Conservation (phyloP, 2,888 invertebrate species). For the Rhogogaster chlorosoma region DNA sequence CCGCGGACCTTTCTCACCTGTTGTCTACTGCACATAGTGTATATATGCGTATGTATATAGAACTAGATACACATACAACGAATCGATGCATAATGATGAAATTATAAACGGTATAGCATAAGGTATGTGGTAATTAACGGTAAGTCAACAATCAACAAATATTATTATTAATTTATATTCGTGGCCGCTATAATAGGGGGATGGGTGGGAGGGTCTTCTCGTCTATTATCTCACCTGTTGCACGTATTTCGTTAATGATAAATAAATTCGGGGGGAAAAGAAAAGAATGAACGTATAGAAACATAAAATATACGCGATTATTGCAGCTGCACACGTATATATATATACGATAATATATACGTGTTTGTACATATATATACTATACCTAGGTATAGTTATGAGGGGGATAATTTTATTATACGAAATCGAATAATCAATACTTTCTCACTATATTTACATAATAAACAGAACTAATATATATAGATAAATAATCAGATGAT, state of each 20-base stretch:
- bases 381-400: background rate
- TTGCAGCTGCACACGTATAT: background rate
- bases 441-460: background rate
- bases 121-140: background rate
- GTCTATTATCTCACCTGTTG: background rate
- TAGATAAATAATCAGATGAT: slow-evolving; percentile 25
- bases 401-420: background rate
- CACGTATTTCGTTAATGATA: background rate
- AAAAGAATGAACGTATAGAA: too few relatives aligned
- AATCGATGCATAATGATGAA: background rate
- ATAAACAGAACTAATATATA: background rate
- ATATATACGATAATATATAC: too few relatives aligned
- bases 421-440: background rate
- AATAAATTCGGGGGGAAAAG: background rate
- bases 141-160: slow-evolving; percentile 6
- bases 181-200: background rate
- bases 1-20: too few relatives aligned
- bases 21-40: too few relatives aligned
- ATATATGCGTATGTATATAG: background rate
- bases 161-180: background rate
- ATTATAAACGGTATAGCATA: background rate
- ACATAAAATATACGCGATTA: background rate
- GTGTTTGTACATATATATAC: too few relatives aligned
- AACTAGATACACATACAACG: background rate
- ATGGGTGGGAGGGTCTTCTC: too few relatives aligned